Base-by-base conservation (phyloP, 1,140 invertebrate species). In the Lordiphosa collinella region DNA sequence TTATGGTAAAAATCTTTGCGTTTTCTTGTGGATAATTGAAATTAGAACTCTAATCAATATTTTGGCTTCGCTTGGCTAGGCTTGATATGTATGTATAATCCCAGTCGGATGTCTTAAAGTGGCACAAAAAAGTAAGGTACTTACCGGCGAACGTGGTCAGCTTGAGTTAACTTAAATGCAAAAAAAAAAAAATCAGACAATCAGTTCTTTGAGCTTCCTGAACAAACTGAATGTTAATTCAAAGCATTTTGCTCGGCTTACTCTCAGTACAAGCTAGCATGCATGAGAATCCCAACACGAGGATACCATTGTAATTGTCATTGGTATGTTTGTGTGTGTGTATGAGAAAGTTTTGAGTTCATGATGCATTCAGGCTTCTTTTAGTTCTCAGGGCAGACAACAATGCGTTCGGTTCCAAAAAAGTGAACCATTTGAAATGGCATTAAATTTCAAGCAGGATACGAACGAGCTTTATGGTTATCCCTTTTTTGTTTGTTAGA, bases 401-500 rank as follows among this genome's bases (percentile, higher is more conserved):
- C 38, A 34, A 38, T 65, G 62, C 49, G 13, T 37, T 37, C 12
- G 16, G 22, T 6, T 6, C 25, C 11, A 5, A 29, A 49, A 48
- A 52, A 46, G 44, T 50, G 14, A 35, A 36, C 22, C 64, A 55
- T 70, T 66, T 66, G 65, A 70, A 74, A 54, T 43, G 51, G 71
- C 67, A 71, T 78, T 65, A 59, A 78, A 41, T 76, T 78, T 71
- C 73, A 71, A 78, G 73, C 78, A 58, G 76, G 76, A 82, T 60
- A 32, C 52, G 57, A 46, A 18, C 36, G 25, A 37, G 38, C 40
- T 32, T 48, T 31, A 38, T 32, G 35, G 11, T 8, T 40, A 50
- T 50, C 55, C 22, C 36, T 35, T 35, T 38, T 67, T n/a, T 35
- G 46, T 13, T 25, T 34, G n/a, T 43, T 43, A 46, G 32, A 61